Conservation (phyloP, 2,113 vertebrate species). For the Capreolus pygargus region DNA sequence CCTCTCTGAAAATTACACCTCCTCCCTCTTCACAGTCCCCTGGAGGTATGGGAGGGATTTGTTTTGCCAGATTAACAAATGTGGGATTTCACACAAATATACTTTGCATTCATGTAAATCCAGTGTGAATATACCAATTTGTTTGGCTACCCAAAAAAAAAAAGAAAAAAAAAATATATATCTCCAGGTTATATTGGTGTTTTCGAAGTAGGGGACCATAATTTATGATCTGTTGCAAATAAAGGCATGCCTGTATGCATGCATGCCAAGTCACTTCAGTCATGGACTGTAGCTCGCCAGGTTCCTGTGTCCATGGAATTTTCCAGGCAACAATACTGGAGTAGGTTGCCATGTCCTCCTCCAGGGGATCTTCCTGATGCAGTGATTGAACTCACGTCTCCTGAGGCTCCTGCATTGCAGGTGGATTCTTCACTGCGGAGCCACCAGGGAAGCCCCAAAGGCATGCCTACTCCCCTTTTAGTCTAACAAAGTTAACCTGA, state of each 20-base stretch:
- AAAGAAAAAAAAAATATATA: too few species aligned
- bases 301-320: not conserved
- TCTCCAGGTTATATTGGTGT: not conserved
- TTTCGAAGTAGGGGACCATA: not conserved
- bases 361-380: not conserved
- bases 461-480: too few species aligned
- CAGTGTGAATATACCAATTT: not conserved
- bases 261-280: not conserved
- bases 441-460: not conserved
- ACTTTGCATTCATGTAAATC: not conserved
- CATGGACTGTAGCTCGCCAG: not conserved
- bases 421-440: not conserved
- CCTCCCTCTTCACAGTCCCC: rapidly evolving
- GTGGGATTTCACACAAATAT: not conserved
- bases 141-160: not conserved
- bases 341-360: not conserved
- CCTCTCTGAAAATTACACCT: not conserved
- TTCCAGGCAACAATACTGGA: not conserved
- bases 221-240: not conserved
- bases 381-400: not conserved
- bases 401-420: not conserved
- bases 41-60: not conserved
- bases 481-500: not conserved
- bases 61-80: not conserved
- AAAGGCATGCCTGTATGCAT: not conserved